Evolutionary conservation across 2,888 invertebrate genomes (phyloP).

Genomic region (Thymelicus acteon): DNA sequence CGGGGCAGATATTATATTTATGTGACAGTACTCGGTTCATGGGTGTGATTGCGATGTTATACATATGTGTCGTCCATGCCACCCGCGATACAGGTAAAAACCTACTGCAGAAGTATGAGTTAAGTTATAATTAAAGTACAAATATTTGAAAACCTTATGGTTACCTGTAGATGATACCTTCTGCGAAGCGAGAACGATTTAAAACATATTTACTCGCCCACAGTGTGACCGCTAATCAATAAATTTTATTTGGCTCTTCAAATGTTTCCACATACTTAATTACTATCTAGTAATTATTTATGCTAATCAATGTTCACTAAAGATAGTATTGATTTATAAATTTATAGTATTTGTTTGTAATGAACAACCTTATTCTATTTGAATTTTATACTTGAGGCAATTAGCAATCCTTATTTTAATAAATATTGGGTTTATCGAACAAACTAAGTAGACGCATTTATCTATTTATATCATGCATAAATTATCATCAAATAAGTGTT

Average conservation of each 20-base stretch:
- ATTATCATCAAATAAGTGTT: background rate
- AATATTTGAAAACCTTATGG: no score
- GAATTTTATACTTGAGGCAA: conserved; percentile 10
- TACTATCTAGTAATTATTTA: conserved; percentile 16
- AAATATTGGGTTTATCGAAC: conserved; percentile 16
- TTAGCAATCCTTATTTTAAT: conserved; percentile 19
- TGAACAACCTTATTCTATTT: conserved; percentile 24
- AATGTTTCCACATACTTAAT: background rate
- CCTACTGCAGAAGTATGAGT: no score
- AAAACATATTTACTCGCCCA: background rate
- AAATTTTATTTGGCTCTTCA: background rate
- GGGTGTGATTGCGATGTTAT: no score
- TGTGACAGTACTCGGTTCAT: no score
- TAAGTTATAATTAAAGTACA: no score
- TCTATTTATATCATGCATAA: no score
- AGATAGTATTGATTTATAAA: conserved; percentile 26
- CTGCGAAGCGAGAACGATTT: background rate
- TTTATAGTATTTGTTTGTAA: background rate
- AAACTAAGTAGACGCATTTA: background rate
- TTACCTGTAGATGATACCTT: no score
- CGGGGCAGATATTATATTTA: no score
- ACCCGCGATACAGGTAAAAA: no score
- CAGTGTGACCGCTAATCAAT: background rate
- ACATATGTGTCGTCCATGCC: no score
- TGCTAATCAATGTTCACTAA: conserved; percentile 14